Evolutionary conservation across 2,888 invertebrate genomes (phyloP), one percentile per base, ranked within the genome.

Genomic region (Chrysotoxum bicinctum): DNA sequence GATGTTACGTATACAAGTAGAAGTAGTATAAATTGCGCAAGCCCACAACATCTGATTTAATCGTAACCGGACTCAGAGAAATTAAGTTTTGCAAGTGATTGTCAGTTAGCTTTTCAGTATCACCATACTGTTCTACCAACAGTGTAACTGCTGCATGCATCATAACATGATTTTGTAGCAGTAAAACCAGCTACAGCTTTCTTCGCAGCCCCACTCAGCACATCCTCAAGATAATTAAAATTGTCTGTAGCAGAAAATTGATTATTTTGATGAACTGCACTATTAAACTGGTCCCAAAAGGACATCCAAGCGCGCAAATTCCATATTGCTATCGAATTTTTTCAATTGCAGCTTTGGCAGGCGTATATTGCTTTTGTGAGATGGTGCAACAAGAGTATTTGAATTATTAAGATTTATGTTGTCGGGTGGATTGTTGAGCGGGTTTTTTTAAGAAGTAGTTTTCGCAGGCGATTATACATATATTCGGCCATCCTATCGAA

Each of bases 61-160:
- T 40, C 16, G 60, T 68, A 26, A 81, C 37, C 3, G 30, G 30
- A 30, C 8, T 37, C 8, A 81, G 62, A 0, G 62, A 52, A 19
- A 81, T 58, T 8, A 81, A 37, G n/a, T 70, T 60, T 64, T 74
- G 79, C 60, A 79, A 68, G 58, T 68, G 58, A n/a, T 56, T 21
- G 40, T 79, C 73, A 21, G 74, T 40, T 6, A 72, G 32, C 35
- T 69, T 75, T 19, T 80, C 74, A 7, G 58, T 75, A 26, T 75
- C 56, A 35, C 68, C 75, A 40, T 75, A 81, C 23, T 81, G 74
- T 26, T 81, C 79, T 19, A 26, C 9, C 8, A 62, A 37, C 56
- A 78, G 62, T 1, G 70, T 45, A 14, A 79, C 26, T 37, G 73
- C 79, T n/a, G n/a, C n/a, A n/a, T n/a, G 72, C 56, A 26, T 79